A percentile compares a stretch with the other conserved stretches of the same genome.
These are phyloP conservation scores for Calephelis nemesis DNA, from an alignment of 1,140 invertebrate genomes.

Conservation along the genomic window DNA sequence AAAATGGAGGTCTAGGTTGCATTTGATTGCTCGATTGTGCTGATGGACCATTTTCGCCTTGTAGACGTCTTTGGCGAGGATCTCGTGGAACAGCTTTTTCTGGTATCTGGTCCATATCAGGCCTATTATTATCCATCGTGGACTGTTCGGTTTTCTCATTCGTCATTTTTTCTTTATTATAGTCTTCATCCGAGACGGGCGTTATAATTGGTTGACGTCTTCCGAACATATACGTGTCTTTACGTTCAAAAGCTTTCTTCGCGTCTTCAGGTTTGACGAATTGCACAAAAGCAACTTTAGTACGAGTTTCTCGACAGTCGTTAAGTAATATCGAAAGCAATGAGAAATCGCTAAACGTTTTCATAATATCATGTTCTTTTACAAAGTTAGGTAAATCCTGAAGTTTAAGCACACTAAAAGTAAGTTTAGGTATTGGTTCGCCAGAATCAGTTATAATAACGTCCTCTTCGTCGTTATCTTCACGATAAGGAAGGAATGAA, in stretches of 20 bases:
- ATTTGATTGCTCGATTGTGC: conserved; percentile 1
- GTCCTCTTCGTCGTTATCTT: conserved; percentile 58
- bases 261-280: conserved; percentile 86
- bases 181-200: conserved; percentile 48
- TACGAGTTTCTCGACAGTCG: conserved; percentile 80
- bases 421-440: conserved; percentile 27
- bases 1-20: conserved; percentile 37
- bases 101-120: conserved; percentile 24
- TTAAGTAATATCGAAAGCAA: conserved; percentile 85
- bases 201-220: conserved; percentile 49
- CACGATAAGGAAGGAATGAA: conserved; percentile 79
- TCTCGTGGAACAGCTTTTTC: conserved; percentile 48
- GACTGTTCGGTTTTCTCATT: conserved; percentile 35
- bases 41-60: conserved; percentile 37
- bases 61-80: conserved; percentile 54
- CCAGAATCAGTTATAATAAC: conserved; percentile 41
- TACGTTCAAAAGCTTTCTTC: conserved; percentile 79
- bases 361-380: conserved; percentile 88
- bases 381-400: conserved; percentile 86
- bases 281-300: conserved; percentile 85
- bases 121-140: conserved; percentile 4
- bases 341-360: conserved; percentile 86
- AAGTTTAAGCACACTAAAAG: conserved; percentile 80
- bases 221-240: conserved; percentile 56
- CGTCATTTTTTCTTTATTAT: conserved; percentile 50